Base-by-base conservation (phyloP, 92 coral and sea anemone genomes). In the Pocillopora grandis region DNA sequence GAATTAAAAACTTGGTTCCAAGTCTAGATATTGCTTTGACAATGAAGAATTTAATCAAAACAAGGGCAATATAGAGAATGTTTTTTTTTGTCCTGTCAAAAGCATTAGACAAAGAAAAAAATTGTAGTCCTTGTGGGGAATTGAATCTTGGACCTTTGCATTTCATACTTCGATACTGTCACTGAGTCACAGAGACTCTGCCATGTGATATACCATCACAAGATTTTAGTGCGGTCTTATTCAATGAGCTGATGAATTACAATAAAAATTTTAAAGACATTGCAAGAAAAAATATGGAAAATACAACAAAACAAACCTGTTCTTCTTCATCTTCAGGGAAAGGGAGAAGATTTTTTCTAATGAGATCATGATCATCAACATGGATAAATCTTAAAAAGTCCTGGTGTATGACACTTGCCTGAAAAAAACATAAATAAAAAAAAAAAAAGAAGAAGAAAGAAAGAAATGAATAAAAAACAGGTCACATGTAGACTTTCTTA, bases 391-490 rank as follows among this genome's bases (percentile, higher is more conserved):
- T 82, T 87, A 96, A 75, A 69, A 96, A 96, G 77, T 96, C 99
- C 84, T 96, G 99, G 80, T 96, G 98, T 75, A 96, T 96, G 35
- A 94, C 98, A 80, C 98, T 96, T 21, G 98, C 95, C 98, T 96
- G 71, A 55, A 92, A 76, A 48, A 42, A 3, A 42, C 0, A 42
- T 42, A 42, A 27, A 27, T 27, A 0, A 0, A 27, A 27, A 27
- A 27, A 27, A 27, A 27, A 27, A 27, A 27, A 27, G 31, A 27
- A 27, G 1, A 27, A 27, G 31, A 27, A 42, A 42, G 52, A 75
- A 15, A 83, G 36, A 77, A 19, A 19, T 19, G 58, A 9, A 8
- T 15, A 64, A 72, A 1, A 21, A 35, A 21, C 21, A 12, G 68
- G 12, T 12, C 27, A 19, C 61, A 81, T 33, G 27, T 71, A 20